These are phyloP conservation scores for Ataeniobius toweri DNA, from an alignment of 2,797 vertebrate genomes.

Conservation along the genomic window DNA sequence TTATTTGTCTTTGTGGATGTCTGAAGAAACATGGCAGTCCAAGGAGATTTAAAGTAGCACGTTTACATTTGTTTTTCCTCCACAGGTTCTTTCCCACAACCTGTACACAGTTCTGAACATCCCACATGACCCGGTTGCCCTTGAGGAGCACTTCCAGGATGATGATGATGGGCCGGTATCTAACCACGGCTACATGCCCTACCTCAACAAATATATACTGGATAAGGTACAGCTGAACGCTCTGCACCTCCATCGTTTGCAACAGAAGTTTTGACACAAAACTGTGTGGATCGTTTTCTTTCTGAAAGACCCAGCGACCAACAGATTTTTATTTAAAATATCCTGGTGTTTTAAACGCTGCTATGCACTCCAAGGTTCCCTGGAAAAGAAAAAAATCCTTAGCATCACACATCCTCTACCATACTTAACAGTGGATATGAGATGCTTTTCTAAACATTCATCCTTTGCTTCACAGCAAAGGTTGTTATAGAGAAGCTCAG, in stretches of 20 bases:
- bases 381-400: neutral
- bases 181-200: slow-evolving; percentile 99
- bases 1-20: slow-evolving; percentile 27
- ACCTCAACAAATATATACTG: slow-evolving; percentile 98
- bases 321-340: neutral
- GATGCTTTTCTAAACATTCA: neutral
- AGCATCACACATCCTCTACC: neutral
- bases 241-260: neutral
- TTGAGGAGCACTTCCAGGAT: slow-evolving; percentile 97
- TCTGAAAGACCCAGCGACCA: neutral
- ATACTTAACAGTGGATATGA: neutral
- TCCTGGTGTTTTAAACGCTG: neutral
- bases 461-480: neutral
- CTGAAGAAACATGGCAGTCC: slow-evolving; percentile 28
- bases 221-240: slow-evolving; percentile 87
- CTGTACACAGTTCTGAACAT: slow-evolving; percentile 95
- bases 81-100: slow-evolving; percentile 97
- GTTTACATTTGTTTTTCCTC: slow-evolving; percentile 4
- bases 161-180: slow-evolving; percentile 97
- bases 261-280: neutral
- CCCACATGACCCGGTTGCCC: slow-evolving; percentile 93
- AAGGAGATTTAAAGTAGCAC: neutral
- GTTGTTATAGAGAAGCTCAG: neutral
- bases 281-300: neutral
- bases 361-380: neutral